These are phyloP conservation scores for Coracias cyanogaster DNA, from an alignment of 2,797 vertebrate genomes.

Conservation along the genomic window DNA sequence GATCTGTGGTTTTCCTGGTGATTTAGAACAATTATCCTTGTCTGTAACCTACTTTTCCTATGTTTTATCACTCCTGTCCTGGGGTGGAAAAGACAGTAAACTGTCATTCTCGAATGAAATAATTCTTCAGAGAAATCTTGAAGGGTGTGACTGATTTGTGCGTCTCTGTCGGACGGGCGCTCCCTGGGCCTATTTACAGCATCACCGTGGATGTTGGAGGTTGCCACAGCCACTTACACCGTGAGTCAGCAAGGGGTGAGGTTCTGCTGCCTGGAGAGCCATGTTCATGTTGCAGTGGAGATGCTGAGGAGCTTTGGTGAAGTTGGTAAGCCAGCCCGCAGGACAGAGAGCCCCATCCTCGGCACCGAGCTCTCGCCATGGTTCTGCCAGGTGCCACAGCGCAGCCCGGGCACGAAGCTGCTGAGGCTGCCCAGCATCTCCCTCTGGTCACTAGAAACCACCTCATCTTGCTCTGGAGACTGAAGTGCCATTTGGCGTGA, in stretches of 20 bases:
- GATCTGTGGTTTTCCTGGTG: not conserved
- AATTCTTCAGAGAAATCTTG: not conserved
- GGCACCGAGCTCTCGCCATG: fast-evolving
- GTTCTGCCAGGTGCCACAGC: fast-evolving
- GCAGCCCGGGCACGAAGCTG: not conserved
- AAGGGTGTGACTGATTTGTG: fast-evolving
- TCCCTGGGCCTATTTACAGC: not conserved
- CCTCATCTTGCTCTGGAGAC: not conserved
- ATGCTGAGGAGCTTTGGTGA: fast-evolving
- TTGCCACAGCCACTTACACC: fast-evolving
- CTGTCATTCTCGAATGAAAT: not conserved
- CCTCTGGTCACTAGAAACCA: not conserved
- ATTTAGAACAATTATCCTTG: slow-evolving; percentile 16
- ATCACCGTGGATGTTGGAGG: fast-evolving
- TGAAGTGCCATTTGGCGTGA: not conserved
- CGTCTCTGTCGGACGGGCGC: not conserved
- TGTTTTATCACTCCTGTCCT: not conserved
- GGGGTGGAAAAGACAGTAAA: not conserved
- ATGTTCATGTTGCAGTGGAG: fast-evolving
- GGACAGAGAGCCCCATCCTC: fast-evolving
- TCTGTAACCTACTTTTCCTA: not conserved
- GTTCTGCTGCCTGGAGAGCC: too few species aligned
- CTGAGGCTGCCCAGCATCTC: not conserved
- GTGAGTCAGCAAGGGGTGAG: fast-evolving
- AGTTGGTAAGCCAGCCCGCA: fast-evolving